Evolutionary conservation across 1,140 invertebrate species (phyloP).

Genomic region (Bombus polaris): DNA sequence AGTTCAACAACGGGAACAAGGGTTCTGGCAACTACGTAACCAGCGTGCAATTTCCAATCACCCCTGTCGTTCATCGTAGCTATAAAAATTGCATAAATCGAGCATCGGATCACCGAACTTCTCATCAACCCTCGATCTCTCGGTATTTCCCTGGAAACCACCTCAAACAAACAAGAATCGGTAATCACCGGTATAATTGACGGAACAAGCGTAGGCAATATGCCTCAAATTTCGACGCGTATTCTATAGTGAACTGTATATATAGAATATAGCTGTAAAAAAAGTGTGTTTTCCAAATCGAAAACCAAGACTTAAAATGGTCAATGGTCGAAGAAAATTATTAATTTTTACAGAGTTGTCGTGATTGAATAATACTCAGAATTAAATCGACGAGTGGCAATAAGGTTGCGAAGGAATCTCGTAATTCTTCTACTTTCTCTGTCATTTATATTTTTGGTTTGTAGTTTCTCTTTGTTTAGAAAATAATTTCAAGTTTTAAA

Average conservation of each 20-base stretch:
- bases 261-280: not conserved
- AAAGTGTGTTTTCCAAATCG: not conserved
- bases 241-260: not conserved
- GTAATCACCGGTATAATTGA: not conserved
- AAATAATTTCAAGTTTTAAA: too few relatives aligned
- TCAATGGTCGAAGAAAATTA: too few relatives aligned
- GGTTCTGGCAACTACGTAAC: constrained; percentile 7
- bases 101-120: not conserved
- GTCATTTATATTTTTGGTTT: too few relatives aligned
- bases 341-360: too few relatives aligned
- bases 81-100: constrained; percentile 24
- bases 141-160: constrained; percentile 20
- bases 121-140: constrained; percentile 8
- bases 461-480: too few relatives aligned
- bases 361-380: not conserved
- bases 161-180: not conserved
- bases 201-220: not conserved
- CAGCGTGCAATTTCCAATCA: constrained; percentile 14
- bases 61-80: not conserved
- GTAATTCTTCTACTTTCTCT: too few relatives aligned
- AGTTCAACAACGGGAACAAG: not conserved
- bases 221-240: not conserved
- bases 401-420: not conserved
- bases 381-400: not conserved
- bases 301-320: too few relatives aligned